These are phyloP conservation scores for Pterocles gutturalis DNA, from an alignment of 2,113 vertebrate genomes.

Conservation along the genomic window DNA sequence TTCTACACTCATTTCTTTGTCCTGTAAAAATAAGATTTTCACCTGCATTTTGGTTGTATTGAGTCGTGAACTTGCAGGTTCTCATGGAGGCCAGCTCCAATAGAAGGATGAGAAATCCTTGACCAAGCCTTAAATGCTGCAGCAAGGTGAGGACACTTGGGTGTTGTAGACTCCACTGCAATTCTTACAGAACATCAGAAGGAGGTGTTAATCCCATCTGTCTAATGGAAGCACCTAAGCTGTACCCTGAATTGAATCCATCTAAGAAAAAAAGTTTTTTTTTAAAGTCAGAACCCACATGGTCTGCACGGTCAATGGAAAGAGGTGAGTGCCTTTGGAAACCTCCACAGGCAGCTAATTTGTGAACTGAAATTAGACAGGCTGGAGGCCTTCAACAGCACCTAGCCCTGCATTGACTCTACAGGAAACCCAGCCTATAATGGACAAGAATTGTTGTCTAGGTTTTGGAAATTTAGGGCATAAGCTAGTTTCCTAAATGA, in stretches of 20 bases:
- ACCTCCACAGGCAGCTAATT: background rate
- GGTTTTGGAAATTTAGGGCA: background rate
- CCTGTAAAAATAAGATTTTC: background rate
- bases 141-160: background rate
- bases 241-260: background rate
- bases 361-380: background rate
- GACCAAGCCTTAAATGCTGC: background rate
- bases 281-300: background rate
- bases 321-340: background rate
- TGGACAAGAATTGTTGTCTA: background rate
- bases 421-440: background rate
- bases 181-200: background rate
- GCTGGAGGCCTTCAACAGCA: background rate
- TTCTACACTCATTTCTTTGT: background rate
- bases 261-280: background rate
- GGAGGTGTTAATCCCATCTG: accelerated
- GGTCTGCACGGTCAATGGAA: background rate
- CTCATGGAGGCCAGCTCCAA: background rate
- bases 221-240: background rate
- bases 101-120: background rate
- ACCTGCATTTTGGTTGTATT: background rate
- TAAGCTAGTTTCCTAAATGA: background rate
- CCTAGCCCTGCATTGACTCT: background rate
- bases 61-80: background rate
- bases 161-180: background rate